These are phyloP conservation scores for Leptinotarsa haldemani DNA, from an alignment of 2,888 invertebrate species.

Conservation along the genomic window DNA sequence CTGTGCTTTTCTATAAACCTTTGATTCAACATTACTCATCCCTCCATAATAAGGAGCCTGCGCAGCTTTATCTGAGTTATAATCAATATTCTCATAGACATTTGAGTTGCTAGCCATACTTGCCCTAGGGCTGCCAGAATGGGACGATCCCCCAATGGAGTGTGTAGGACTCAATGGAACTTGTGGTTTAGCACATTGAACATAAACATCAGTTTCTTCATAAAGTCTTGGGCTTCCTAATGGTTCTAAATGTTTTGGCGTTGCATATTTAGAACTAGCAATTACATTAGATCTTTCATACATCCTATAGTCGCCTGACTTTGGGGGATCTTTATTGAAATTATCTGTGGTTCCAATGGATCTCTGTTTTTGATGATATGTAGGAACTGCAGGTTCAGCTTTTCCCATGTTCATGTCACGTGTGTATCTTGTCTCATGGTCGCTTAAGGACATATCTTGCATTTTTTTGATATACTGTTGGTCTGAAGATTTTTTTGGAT, in stretches of 20 bases:
- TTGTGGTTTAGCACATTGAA: conserved; percentile 65
- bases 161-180: conserved; percentile 70
- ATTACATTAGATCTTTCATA: conserved; percentile 82
- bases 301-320: conserved; percentile 67
- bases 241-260: conserved; percentile 79
- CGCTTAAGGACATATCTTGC: conserved; percentile 59
- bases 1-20: conserved; percentile 78
- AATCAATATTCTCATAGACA: conserved; percentile 87
- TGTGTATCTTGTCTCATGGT: conserved; percentile 61
- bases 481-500: conserved; percentile 42
- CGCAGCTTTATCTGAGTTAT: conserved; percentile 70
- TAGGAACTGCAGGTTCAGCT: conserved; percentile 53
- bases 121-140: conserved; percentile 67
- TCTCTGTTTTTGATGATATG: conserved; percentile 67
- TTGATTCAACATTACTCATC: conserved; percentile 64
- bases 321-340: conserved; percentile 69
- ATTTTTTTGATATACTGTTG: conserved; percentile 60
- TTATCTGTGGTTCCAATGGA: conserved; percentile 76
- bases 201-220: conserved; percentile 65
- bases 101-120: conserved; percentile 61
- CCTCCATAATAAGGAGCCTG: conserved; percentile 70
- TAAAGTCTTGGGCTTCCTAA: conserved; percentile 65
- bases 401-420: conserved; percentile 59
- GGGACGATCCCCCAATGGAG: conserved; percentile 72
- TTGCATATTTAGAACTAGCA: conserved; percentile 81